These are phyloP conservation scores for Epicampocera succincta DNA, from an alignment of 2,888 invertebrate species.

Conservation along the genomic window DNA sequence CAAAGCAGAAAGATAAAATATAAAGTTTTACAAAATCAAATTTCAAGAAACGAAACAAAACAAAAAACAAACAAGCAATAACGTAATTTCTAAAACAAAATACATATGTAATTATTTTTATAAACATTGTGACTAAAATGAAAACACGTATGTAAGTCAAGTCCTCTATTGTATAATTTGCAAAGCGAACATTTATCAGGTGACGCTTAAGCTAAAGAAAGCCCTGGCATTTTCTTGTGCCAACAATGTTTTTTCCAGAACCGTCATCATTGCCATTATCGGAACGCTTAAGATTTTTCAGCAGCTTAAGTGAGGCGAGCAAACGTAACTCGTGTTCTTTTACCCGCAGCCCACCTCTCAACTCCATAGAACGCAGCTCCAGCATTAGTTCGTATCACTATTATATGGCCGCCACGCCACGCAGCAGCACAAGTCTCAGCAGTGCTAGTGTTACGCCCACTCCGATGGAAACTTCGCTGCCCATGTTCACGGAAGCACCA, in stretches of 20 bases:
- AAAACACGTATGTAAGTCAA: slow-evolving; percentile 77
- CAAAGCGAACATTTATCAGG: neutral
- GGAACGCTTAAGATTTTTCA: slow-evolving; percentile 80
- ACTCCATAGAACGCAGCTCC: slow-evolving; percentile 73
- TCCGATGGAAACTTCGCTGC: slow-evolving; percentile 72
- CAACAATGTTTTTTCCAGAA: slow-evolving; percentile 73
- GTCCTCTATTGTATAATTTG: slow-evolving; percentile 6
- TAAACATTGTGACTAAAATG: slow-evolving; percentile 64
- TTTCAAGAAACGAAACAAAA: slow-evolving; percentile 18
- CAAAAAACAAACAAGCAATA: slow-evolving; percentile 56
- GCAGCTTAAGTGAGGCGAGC: slow-evolving; percentile 76
- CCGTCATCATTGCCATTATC: slow-evolving; percentile 80
- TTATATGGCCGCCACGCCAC: slow-evolving; percentile 71
- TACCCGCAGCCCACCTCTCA: slow-evolving; percentile 71
- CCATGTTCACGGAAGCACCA: slow-evolving; percentile 44
- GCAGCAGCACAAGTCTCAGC: slow-evolving; percentile 74
- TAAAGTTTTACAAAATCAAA: slow-evolving; percentile 15
- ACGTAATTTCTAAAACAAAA: slow-evolving; percentile 22
- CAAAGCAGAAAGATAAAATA: slow-evolving; percentile 39
- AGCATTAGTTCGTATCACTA: slow-evolving; percentile 68
- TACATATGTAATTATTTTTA: neutral
- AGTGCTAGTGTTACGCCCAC: slow-evolving; percentile 76
- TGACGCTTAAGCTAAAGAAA: neutral
- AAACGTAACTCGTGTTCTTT: slow-evolving; percentile 71
- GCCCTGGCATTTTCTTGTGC: neutral